Evolutionary conservation across 2,888 invertebrate species (phyloP).

Genomic region (Platypus cylindrus): DNA sequence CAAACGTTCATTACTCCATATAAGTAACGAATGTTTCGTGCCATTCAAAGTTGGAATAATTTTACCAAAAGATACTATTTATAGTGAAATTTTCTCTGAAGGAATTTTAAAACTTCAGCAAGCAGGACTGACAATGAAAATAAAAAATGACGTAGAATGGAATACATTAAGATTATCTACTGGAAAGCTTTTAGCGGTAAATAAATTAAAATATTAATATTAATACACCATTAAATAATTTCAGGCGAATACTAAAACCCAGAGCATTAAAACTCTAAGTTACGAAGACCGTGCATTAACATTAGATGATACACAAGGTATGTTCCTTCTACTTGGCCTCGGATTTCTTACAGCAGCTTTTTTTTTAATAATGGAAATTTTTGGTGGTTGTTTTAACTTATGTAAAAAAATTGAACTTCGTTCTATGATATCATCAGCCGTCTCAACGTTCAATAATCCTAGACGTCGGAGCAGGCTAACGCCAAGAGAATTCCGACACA

Average conservation of each 20-base stretch:
- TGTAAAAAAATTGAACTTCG: constrained; percentile 31
- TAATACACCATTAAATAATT: too few species aligned
- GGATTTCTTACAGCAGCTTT: constrained; percentile 54
- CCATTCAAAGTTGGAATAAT: constrained; percentile 55
- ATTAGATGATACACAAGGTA: constrained; percentile 69
- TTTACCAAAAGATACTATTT: constrained; percentile 52
- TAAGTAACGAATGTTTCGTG: constrained; percentile 62
- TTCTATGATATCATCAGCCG: constrained; percentile 19
- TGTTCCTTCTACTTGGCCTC: constrained; percentile 55
- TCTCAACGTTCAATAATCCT: constrained; percentile 28
- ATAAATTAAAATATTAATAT: background rate
- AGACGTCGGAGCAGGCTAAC: constrained; percentile 25
- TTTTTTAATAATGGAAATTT: constrained; percentile 54
- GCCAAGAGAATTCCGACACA: constrained; percentile 4
- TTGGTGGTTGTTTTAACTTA: constrained; percentile 53
- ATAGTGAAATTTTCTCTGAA: constrained; percentile 46
- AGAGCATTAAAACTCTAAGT: constrained; percentile 35
- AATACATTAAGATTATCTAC: constrained; percentile 49
- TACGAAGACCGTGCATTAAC: constrained; percentile 62
- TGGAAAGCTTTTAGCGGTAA: constrained; percentile 52
- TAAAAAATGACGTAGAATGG: constrained; percentile 59
- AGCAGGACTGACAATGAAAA: constrained; percentile 53
- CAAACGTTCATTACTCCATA: constrained; percentile 54
- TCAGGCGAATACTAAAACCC: constrained; percentile 34
- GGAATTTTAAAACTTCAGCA: constrained; percentile 52